phyloP scores from a whole-genome alignment of 2,113 vertebrate species.

The Amia ocellicauda region DNA sequence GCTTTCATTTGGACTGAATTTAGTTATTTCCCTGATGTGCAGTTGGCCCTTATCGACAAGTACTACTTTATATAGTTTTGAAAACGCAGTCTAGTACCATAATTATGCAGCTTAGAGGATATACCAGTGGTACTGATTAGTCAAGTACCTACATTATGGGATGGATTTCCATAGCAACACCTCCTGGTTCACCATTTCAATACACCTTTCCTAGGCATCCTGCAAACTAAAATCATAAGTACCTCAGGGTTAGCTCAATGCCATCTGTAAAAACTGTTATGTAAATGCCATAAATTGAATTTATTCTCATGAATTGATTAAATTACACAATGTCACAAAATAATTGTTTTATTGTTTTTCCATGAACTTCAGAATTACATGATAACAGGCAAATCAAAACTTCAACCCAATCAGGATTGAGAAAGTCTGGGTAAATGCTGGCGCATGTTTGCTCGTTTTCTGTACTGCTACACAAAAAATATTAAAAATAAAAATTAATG shows the following conservation, averaged over 20 bases:
- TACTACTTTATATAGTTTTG: slow-evolving; percentile 7
- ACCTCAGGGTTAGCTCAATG: neutral
- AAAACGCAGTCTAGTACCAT: neutral
- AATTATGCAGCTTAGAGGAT: neutral
- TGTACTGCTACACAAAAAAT: too few species aligned
- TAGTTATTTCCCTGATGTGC: too few species aligned
- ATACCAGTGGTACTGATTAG: neutral
- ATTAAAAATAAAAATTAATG: too few species aligned
- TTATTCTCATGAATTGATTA: neutral
- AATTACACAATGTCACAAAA: neutral
- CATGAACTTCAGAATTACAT: too few species aligned
- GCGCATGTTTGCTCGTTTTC: too few species aligned
- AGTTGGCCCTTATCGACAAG: neutral
- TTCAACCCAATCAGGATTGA: too few species aligned
- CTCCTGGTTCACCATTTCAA: neutral
- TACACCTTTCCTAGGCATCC: neutral
- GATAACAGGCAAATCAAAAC: too few species aligned
- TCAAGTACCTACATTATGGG: slow-evolving; percentile 11
- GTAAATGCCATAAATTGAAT: slow-evolving; percentile 1
- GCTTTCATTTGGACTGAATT: too few species aligned
- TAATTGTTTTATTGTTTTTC: too few species aligned
- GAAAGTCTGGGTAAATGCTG: too few species aligned
- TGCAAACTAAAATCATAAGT: slow-evolving; percentile 10
- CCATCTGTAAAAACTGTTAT: slow-evolving; percentile 4
- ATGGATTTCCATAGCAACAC: slow-evolving; percentile 11